A percentile compares a stretch with the other conserved stretches of the same genome.
Evolutionary conservation across 2,113 vertebrate genomes (phyloP).

Genomic region (Speoplatyrhinus poulsoni): DNA sequence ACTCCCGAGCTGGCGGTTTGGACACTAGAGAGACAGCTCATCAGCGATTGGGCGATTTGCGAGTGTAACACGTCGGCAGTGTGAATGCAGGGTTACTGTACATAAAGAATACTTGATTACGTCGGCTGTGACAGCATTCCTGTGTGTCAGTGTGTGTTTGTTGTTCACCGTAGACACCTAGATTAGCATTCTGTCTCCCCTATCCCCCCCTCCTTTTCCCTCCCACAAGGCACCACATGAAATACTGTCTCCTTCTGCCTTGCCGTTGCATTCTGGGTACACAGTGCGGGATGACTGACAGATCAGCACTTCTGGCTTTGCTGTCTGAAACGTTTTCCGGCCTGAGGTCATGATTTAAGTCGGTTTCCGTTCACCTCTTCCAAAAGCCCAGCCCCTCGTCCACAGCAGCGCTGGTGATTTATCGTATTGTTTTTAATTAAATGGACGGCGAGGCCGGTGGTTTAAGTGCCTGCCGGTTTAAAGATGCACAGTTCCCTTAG

Average conservation of each 20-base stretch:
- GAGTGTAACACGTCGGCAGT: no score
- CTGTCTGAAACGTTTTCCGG: slow-evolving; percentile 55
- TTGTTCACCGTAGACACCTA: slow-evolving; percentile 15
- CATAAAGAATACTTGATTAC: neutral
- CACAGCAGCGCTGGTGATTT: slow-evolving; percentile 72
- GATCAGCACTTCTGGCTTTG: slow-evolving; percentile 41
- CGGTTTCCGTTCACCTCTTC: slow-evolving; percentile 32
- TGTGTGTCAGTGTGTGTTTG: slow-evolving; percentile 1
- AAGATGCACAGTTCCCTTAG: slow-evolving; percentile 63
- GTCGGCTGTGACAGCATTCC: neutral
- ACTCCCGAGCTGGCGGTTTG: no score
- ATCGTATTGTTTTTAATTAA: slow-evolving; percentile 79
- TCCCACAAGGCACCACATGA: slow-evolving; percentile 5
- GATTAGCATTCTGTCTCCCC: slow-evolving; percentile 24
- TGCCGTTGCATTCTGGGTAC: slow-evolving; percentile 27
- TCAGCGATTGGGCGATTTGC: no score
- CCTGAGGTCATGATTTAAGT: slow-evolving; percentile 71
- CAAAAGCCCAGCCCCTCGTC: slow-evolving; percentile 19
- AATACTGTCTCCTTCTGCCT: slow-evolving; percentile 34
- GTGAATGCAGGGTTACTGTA: no score
- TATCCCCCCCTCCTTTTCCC: no score
- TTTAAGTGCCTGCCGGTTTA: slow-evolving; percentile 65
- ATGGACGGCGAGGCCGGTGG: slow-evolving; percentile 60
- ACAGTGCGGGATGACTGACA: slow-evolving; percentile 54
- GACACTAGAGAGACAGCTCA: no score